phyloP scores from a whole-genome alignment of 2,113 vertebrate genomes.

The Podarcis muralis region DNA sequence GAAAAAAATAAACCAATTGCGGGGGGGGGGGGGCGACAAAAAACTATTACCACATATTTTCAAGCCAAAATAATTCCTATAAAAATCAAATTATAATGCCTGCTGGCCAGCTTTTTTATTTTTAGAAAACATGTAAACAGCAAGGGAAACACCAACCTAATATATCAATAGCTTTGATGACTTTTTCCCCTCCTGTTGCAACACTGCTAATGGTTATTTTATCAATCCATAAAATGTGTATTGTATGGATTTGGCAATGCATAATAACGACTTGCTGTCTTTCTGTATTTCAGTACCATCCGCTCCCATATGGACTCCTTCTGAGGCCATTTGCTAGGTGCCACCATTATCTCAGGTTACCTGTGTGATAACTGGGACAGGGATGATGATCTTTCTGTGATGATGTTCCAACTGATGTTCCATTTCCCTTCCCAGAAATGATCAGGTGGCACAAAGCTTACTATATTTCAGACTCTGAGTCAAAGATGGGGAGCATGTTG shows the following conservation, averaged over 20 bases:
- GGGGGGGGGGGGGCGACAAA: not conserved
- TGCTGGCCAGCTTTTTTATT: not conserved
- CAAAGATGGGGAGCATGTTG: too few relatives aligned
- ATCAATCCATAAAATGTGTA: not conserved
- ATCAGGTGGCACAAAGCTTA: not conserved
- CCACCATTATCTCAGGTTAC: not conserved
- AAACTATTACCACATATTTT: not conserved
- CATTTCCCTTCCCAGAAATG: not conserved
- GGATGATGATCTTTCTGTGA: not conserved
- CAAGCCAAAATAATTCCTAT: not conserved
- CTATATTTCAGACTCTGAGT: not conserved
- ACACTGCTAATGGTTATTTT: not conserved
- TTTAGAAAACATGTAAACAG: not conserved
- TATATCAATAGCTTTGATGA: not conserved
- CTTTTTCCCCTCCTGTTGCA: not conserved
- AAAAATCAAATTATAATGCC: not conserved
- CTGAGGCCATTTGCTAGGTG: not conserved
- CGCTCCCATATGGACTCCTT: not conserved
- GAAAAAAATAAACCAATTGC: not conserved
- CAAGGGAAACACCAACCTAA: not conserved
- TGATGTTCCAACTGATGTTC: not conserved
- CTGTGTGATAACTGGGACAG: not conserved
- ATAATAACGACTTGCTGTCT: not conserved
- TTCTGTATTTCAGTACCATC: not conserved
- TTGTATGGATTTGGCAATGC: not conserved